phyloP scores from a whole-genome alignment of 2,113 vertebrate species.

The Euleptes europaea region DNA sequence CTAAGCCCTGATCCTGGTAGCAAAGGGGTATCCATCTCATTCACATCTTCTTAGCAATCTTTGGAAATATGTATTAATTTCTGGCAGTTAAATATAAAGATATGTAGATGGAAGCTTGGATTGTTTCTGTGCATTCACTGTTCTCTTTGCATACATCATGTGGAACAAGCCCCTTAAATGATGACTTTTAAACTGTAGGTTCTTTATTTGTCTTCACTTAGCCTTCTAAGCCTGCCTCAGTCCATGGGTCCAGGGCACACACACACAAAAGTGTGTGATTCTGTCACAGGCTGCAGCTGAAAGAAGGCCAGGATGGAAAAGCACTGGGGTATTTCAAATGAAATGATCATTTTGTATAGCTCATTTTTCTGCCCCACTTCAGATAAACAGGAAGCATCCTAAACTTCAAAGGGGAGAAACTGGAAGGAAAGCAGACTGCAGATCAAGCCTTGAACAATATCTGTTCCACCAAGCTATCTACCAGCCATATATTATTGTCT shows the following conservation, averaged over 20 bases:
- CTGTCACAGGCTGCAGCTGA: accelerated
- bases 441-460: neutral
- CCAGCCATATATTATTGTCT: neutral
- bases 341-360: neutral
- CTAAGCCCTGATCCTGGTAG: neutral
- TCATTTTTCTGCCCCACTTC: neutral
- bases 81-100: conserved; percentile 9
- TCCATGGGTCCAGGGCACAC: neutral
- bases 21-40: neutral
- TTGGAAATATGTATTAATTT: neutral
- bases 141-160: neutral
- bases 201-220: neutral
- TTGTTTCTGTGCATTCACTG: neutral
- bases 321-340: neutral
- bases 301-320: neutral
- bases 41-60: neutral
- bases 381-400: neutral
- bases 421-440: neutral
- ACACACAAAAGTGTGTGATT: neutral
- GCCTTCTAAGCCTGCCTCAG: neutral
- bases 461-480: neutral
- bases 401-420: neutral
- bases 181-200: neutral
- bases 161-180: neutral
- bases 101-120: conserved; percentile 24